Evolutionary conservation across 1,140 invertebrate genomes (phyloP), one percentile per base, ranked within the genome.

Genomic region (Papilio polytes): DNA sequence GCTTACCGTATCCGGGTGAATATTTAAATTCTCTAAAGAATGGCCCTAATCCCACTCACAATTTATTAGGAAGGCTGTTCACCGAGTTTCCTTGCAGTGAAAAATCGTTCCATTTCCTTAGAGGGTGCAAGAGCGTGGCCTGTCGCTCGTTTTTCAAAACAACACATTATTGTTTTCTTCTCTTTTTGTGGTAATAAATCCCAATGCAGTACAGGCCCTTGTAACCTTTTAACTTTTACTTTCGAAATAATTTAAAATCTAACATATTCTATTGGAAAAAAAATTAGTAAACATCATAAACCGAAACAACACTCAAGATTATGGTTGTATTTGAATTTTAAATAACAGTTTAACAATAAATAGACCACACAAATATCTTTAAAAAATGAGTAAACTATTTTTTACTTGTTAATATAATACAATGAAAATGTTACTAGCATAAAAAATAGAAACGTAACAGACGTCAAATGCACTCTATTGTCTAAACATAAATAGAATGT

Each of bases 161-260:
- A 93, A 90, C 93, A 90, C 90, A 89, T 94, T 94, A 93, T 90
- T 94, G 91, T 92, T 92, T 92, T 89, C 87, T 91, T 88, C 85
- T 89, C 82, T 85, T 91, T 92, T 90, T 89, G 87, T 82, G 84
- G 86, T 90, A 88, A 89, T 93, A 90, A 93, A 91, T 94, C 91
- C 85, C 79, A 81, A 48, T 82, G 82, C 84, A 86, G 89, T 81
- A 87, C 83, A 85, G 74, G 84, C 81, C 72, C 83, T 63, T 66
- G 31, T 63, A 46, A 78, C 56, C 13, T 63, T 26, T 44, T 59
- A n/a, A 20, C 7, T 56, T 66, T 66, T 10, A 22, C n/a, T 48
- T 48, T 48, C 0, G 36, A 41, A 41, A 41, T 48, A 3, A 48
- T 48, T 0, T 13, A 48, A 48, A 13, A 48, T 48, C 3, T 48